These are phyloP conservation scores for Sphenopsis melanotis DNA, from an alignment of 2,797 vertebrate species.

Conservation along the genomic window DNA sequence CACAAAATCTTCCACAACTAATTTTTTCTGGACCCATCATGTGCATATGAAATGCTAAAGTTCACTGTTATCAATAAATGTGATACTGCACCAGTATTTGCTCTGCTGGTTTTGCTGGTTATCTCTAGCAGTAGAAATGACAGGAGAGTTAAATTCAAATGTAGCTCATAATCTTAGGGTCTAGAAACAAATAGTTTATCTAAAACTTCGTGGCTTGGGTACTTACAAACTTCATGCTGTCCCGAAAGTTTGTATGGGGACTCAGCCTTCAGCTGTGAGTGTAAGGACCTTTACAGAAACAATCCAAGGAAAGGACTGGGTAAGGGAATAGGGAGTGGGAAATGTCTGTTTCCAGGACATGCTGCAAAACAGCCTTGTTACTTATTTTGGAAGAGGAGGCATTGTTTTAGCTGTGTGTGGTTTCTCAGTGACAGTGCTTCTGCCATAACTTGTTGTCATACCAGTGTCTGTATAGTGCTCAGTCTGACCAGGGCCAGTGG, in stretches of 20 bases:
- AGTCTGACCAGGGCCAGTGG: not conserved
- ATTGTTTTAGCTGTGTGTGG: not conserved
- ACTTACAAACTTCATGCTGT: not conserved
- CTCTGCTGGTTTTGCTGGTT: not conserved
- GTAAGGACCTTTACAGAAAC: not conserved
- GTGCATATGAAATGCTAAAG: not conserved
- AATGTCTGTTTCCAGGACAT: not conserved
- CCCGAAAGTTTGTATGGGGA: not conserved
- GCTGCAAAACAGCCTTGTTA: not conserved
- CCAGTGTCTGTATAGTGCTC: not conserved
- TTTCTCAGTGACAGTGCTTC: not conserved
- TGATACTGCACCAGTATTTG: not conserved
- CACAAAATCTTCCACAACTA: accelerated
- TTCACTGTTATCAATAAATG: not conserved
- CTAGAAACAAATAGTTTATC: not conserved
- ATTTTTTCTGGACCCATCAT: not conserved
- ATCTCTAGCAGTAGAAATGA: not conserved
- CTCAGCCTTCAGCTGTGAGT: not conserved
- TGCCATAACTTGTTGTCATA: not conserved
- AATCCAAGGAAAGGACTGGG: not conserved
- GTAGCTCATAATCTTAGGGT: not conserved
- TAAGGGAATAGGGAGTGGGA: not conserved
- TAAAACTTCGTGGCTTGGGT: not conserved
- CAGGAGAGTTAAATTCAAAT: not conserved
- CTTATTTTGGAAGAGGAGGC: not conserved